A percentile compares a stretch with the other conserved stretches of the same genome.
phyloP scores from a whole-genome alignment of 2,113 vertebrate genomes.

The Hipposideros armiger region DNA sequence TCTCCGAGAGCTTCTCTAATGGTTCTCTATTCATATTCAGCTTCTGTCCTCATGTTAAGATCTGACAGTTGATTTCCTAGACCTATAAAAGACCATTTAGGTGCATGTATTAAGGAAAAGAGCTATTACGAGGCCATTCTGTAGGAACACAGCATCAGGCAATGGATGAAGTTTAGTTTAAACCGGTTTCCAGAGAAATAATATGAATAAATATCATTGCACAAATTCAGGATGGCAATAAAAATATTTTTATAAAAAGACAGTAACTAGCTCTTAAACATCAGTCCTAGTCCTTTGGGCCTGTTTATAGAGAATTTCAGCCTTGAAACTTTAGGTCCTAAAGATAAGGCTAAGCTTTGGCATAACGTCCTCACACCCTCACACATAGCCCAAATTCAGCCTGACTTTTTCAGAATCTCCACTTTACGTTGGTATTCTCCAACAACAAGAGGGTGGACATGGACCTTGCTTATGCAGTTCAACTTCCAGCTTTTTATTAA shows the following conservation, averaged over 20 bases:
- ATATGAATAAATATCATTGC: not conserved
- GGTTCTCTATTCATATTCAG: constrained; percentile 19
- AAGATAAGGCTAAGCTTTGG: not conserved
- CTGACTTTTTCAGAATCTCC: not conserved
- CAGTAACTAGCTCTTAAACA: not conserved
- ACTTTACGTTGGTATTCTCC: not conserved
- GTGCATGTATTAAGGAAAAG: not conserved
- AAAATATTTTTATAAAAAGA: not conserved
- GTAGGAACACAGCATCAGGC: not conserved
- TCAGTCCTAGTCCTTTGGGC: not conserved
- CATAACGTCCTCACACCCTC: not conserved
- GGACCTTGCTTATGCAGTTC: not conserved
- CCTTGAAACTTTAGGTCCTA: not conserved
- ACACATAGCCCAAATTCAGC: not conserved
- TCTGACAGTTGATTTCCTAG: constrained; percentile 23
- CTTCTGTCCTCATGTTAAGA: not conserved
- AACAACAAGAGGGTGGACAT: not conserved
- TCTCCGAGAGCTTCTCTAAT: not conserved
- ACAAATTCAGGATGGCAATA: not conserved
- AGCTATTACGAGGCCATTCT: not conserved
- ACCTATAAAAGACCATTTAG: not conserved
- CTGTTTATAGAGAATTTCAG: not conserved
- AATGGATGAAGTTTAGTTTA: not conserved
- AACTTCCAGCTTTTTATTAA: not conserved
- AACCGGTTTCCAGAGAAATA: not conserved